Percentiles rank a stretch among this genome's conserved stretches.
Conservation (phyloP, 2,888 invertebrate species). For the Orchestes rusci region DNA sequence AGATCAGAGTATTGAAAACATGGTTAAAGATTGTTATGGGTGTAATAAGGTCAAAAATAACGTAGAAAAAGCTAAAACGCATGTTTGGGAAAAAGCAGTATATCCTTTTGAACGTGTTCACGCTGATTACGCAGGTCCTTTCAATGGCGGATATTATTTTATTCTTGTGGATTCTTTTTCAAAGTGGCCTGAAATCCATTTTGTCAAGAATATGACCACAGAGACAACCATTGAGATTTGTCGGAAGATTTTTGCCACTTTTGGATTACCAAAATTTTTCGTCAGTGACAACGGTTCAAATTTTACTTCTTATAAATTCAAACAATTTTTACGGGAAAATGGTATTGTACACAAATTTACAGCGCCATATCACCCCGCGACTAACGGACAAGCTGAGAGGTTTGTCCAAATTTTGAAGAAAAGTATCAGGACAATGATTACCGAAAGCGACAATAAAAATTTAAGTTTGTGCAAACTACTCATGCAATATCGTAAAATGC, state of each 20-base stretch:
- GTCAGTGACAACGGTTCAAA: slow-evolving; percentile 22
- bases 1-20: not conserved
- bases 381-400: slow-evolving; percentile 31
- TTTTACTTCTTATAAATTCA: slow-evolving; percentile 11
- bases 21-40: not conserved
- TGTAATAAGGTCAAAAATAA: no score
- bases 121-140: slow-evolving; percentile 3
- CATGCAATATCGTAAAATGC: slow-evolving; percentile 3
- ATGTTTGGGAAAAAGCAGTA: not conserved
- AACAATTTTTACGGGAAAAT: slow-evolving; percentile 1
- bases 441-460: not conserved
- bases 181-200: slow-evolving; percentile 2
- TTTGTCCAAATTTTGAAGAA: slow-evolving; percentile 29
- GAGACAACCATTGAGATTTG: not conserved
- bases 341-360: slow-evolving; percentile 21
- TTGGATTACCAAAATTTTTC: slow-evolving; percentile 3
- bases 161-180: slow-evolving; percentile 7
- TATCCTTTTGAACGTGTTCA: slow-evolving; percentile 1
- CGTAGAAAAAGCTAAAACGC: no score
- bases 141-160: slow-evolving; percentile 2
- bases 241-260: slow-evolving; percentile 3
- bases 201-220: not conserved
- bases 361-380: slow-evolving; percentile 23
- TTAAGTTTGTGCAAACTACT: not conserved
- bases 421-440: slow-evolving; percentile 5